Conservation (phyloP, 2,888 invertebrate species). For the Polyommatus iphigenia region DNA sequence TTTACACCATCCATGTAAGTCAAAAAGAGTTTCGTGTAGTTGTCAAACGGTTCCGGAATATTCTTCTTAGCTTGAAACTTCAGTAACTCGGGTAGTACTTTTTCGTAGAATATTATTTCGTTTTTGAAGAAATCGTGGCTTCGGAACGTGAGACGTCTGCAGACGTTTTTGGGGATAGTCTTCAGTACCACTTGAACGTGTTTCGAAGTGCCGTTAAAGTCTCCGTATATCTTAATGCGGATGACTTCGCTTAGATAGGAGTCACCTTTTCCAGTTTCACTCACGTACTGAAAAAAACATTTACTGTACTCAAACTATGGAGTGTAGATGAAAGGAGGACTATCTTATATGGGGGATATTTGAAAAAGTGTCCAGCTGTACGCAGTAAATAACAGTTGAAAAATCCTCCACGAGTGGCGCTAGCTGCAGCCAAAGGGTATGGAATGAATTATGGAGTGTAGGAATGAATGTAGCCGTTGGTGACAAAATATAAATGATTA, state of each 20-base stretch:
- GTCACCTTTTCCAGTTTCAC: slow-evolving; percentile 82
- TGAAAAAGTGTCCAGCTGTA: too few species aligned
- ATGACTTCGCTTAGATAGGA: slow-evolving; percentile 84
- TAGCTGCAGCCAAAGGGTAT: too few species aligned
- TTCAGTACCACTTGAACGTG: slow-evolving; percentile 82
- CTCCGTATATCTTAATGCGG: slow-evolving; percentile 79
- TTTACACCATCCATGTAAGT: slow-evolving; percentile 73
- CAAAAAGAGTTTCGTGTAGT: slow-evolving; percentile 72
- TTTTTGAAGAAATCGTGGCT: slow-evolving; percentile 85
- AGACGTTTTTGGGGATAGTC: slow-evolving; percentile 82
- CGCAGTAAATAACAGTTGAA: too few species aligned
- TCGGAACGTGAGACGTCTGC: slow-evolving; percentile 82
- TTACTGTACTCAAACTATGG: not conserved
- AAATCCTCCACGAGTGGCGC: too few species aligned
- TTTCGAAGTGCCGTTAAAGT: slow-evolving; percentile 49
- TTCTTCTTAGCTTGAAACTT: slow-evolving; percentile 64
- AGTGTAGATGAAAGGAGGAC: too few species aligned
- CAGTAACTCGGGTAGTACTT: slow-evolving; percentile 69
- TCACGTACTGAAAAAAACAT: slow-evolving; percentile 62
- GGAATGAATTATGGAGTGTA: too few species aligned
- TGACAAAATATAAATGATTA: too few species aligned
- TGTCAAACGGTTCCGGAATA: slow-evolving; percentile 71
- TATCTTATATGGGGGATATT: too few species aligned
- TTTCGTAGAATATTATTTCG: slow-evolving; percentile 84
- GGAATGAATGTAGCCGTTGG: too few species aligned